A percentile compares a stretch with the other conserved stretches of the same genome.
phyloP scores from a whole-genome alignment of 1,140 invertebrate species.

The Augochlora pura region DNA sequence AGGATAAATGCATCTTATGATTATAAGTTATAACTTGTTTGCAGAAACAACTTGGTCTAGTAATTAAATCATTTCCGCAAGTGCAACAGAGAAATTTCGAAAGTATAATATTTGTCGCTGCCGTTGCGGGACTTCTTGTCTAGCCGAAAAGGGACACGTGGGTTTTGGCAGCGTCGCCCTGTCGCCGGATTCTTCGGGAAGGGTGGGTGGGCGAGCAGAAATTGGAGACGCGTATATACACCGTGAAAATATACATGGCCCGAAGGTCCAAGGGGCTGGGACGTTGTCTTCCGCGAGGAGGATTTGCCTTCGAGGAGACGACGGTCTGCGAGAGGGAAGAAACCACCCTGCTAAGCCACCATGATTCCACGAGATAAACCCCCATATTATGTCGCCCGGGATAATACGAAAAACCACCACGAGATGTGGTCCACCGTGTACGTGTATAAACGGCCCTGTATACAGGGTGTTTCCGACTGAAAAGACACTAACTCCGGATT shows the following conservation, averaged over 20 bases:
- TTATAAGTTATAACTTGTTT: too few species aligned
- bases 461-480: conserved; percentile 14
- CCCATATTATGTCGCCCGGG: conserved; percentile 68
- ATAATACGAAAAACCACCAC: conserved; percentile 62
- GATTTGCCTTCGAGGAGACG: conserved; percentile 65
- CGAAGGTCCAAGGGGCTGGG: conserved; percentile 54
- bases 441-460: conserved; percentile 14
- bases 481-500: neutral
- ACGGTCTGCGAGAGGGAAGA: conserved; percentile 48
- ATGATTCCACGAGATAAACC: conserved; percentile 68
- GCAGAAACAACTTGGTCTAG: too few species aligned
- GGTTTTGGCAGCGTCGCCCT: conserved; percentile 48
- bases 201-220: conserved; percentile 52
- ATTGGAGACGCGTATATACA: conserved; percentile 52
- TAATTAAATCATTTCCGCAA: too few species aligned
- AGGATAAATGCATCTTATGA: too few species aligned
- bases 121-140: conserved; percentile 47
- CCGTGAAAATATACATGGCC: conserved; percentile 57
- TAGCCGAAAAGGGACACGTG: conserved; percentile 53
- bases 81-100: neutral
- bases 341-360: conserved; percentile 63
- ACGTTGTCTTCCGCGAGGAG: conserved; percentile 61
- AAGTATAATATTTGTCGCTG: conserved; percentile 48
- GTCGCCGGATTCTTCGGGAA: conserved; percentile 22
- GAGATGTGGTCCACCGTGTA: conserved; percentile 21